Conservation (phyloP, 2,797 vertebrate genomes). For the Amphiprion clarkii region DNA sequence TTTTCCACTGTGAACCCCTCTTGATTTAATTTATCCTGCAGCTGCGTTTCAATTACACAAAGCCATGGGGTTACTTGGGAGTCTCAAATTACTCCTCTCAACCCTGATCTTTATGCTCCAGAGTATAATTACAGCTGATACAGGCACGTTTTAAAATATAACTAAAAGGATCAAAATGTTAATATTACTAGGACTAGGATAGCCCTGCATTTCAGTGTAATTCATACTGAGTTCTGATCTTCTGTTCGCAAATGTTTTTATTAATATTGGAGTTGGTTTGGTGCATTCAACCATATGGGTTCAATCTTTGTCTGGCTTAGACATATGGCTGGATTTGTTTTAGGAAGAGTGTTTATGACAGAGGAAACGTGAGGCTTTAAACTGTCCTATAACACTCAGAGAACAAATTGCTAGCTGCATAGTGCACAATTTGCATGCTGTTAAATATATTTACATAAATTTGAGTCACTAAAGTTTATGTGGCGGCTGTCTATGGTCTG, state of each 20-base stretch:
- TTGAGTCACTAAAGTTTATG: background rate
- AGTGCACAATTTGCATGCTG: constrained; percentile 9
- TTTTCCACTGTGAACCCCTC: constrained; percentile 10
- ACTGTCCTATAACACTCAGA: constrained; percentile 14
- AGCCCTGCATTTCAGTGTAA: background rate
- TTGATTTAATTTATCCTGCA: constrained; percentile 66
- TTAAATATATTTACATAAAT: constrained; percentile 12
- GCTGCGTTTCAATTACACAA: constrained; percentile 69
- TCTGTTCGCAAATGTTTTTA: constrained; percentile 30
- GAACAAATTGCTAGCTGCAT: background rate
- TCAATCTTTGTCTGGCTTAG: constrained; percentile 41
- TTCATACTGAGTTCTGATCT: background rate
- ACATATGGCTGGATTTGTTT: constrained; percentile 16
- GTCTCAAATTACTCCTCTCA: constrained; percentile 65
- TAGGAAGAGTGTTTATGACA: constrained; percentile 1
- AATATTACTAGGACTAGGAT: constrained; percentile 12
- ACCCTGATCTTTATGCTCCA: constrained; percentile 60
- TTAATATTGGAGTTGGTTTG: constrained; percentile 9
- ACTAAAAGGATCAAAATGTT: constrained; percentile 56
- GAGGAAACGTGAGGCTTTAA: background rate
- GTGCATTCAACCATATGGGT: constrained; percentile 8
- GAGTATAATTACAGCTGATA: constrained; percentile 62
- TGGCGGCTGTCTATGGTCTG: background rate
- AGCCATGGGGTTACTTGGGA: constrained; percentile 62
- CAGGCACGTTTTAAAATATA: constrained; percentile 48